These are phyloP conservation scores for Heliothis virescens DNA, from an alignment of 1,140 invertebrate genomes.

Conservation along the genomic window DNA sequence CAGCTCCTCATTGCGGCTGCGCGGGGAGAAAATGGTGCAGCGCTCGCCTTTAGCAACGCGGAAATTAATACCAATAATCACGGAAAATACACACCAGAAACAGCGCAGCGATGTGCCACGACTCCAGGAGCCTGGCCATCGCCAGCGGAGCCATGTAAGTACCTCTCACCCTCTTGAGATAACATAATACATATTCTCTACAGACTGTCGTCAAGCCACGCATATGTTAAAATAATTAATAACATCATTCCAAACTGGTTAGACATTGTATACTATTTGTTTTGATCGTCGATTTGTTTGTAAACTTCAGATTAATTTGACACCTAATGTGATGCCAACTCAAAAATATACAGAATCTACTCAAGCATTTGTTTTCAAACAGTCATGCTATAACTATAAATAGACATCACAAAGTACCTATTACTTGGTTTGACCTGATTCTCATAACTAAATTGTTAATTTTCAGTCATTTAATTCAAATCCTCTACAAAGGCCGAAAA, in stretches of 20 bases:
- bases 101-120: constrained; percentile 79
- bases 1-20: constrained; percentile 84
- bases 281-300: background rate
- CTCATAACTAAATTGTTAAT: constrained; percentile 50
- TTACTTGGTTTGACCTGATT: background rate
- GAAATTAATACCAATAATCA: constrained; percentile 84
- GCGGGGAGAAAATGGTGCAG: constrained; percentile 86
- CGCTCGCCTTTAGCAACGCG: constrained; percentile 80
- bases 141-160: constrained; percentile 82
- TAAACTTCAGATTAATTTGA: constrained; percentile 15
- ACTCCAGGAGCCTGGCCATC: constrained; percentile 76
- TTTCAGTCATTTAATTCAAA: constrained; percentile 84
- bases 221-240: constrained; percentile 34
- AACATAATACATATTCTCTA: constrained; percentile 50
- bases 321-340: background rate
- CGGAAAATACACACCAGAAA: constrained; percentile 81
- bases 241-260: background rate
- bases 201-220: constrained; percentile 53
- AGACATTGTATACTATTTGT: background rate
- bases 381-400: background rate
- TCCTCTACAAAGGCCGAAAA: constrained; percentile 71
- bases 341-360: background rate
- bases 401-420: background rate
- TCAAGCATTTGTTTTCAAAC: constrained; percentile 8
- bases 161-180: constrained; percentile 7